Evolutionary conservation across 2,797 vertebrate genomes (phyloP).

Genomic region (Eremophila alpestris): DNA sequence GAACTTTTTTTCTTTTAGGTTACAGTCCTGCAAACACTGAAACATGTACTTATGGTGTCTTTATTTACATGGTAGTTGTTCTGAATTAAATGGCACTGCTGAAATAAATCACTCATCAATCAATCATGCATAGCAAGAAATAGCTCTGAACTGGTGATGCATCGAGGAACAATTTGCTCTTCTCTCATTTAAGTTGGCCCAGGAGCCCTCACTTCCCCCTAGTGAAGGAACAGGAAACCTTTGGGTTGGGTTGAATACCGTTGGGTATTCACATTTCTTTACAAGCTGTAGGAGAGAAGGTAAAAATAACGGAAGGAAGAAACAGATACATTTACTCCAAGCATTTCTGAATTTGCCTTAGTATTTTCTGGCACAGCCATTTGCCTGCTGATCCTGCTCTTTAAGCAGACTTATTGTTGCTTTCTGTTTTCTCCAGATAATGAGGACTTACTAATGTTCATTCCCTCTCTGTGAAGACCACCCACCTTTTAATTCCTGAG

Average conservation of each 20-base stretch:
- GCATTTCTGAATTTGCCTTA: neutral
- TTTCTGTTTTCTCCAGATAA: conserved; percentile 8
- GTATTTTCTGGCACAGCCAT: neutral
- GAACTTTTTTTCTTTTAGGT: neutral
- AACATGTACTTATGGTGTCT: neutral
- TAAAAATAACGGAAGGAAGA: neutral
- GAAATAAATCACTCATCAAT: neutral
- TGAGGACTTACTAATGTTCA: neutral
- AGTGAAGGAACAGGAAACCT: neutral
- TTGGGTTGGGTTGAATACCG: no score
- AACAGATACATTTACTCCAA: neutral
- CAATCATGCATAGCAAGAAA: neutral
- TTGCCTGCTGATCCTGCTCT: neutral
- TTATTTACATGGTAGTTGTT: neutral
- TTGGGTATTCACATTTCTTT: neutral
- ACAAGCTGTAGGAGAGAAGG: neutral
- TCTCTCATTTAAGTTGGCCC: neutral
- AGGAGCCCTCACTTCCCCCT: neutral
- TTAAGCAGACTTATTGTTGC: neutral
- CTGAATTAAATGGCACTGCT: neutral
- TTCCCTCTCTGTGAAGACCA: neutral
- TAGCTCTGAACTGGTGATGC: neutral
- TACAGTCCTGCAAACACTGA: neutral
- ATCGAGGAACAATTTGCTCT: neutral
- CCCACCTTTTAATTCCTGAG: neutral